Evolutionary conservation across 2,888 invertebrate genomes (phyloP), one percentile per base, ranked within the genome.

Genomic region (Alviniconcha strummeri): DNA sequence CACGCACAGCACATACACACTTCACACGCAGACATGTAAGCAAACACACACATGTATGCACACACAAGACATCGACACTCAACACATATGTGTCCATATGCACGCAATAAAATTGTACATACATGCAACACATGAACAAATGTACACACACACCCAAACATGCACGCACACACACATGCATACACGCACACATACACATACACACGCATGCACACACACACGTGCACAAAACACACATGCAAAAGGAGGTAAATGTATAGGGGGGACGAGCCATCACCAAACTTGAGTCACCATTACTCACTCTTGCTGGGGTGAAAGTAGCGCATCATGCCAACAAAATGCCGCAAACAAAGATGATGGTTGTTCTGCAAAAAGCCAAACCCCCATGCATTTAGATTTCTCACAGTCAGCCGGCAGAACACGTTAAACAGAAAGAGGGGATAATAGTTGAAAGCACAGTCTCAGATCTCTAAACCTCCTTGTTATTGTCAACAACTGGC

Each of bases 311-410:
- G 97, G 64, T 96, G 95, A 91, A 96, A 97, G 92, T 96, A 96
- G 64, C 96, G 95, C 96, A 97, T 96, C 84, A 97, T 94, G 0
- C 97, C 97, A 76, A 96, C 95, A 93, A 97, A 97, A 92, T 97
- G 97, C 57, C 96, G 95, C 92, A 97, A 96, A 67, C 92, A 91
- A 56, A 95, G 91, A 76, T 95, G 95, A 75, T 95, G 95, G 0
- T 96, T 96, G 89, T 96, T 96, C 89, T 92, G 87, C 74, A 89
- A 89, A 36, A 36, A 36, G 36, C 36, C 36, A 36, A 36, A 36
- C 36, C 0, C 36, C 36, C 36, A 36, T 36, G 36, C 36, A 36
- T 36, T 36, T 36, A 36, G 36, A 36, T 36, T 36, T 36, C 36
- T 36, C 36, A 36, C 36, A 36, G 36, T 36, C 36, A 3, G 36